These are phyloP conservation scores for Zeuzera pyrina DNA, from an alignment of 2,888 invertebrate genomes.

Conservation along the genomic window DNA sequence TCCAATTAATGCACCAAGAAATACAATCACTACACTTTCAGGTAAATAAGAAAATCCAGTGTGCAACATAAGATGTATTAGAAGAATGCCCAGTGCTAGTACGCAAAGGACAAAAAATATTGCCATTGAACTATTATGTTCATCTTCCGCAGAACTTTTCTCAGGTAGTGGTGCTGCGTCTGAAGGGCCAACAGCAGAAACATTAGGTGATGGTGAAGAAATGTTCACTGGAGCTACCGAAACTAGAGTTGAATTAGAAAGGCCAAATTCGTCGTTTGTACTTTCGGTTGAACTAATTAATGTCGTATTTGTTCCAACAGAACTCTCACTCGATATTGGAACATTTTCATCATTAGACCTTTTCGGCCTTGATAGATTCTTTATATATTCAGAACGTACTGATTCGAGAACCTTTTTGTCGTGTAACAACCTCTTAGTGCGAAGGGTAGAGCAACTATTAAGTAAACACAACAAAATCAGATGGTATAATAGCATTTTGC, in stretches of 20 bases:
- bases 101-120: conserved; percentile 98
- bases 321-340: conserved; percentile 41
- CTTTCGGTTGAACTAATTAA: conserved; percentile 39
- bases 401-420: conserved; percentile 3
- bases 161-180: conserved; percentile 88
- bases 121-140: conserved; percentile 96
- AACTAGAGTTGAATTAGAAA: conserved; percentile 41
- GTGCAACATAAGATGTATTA: conserved; percentile 95
- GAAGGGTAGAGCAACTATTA: too few relatives aligned
- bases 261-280: conserved; percentile 39
- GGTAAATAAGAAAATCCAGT: conserved; percentile 97
- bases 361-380: conserved; percentile 40
- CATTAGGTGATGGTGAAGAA: conserved; percentile 40
- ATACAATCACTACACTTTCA: conserved; percentile 97
- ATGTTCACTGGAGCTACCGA: conserved; percentile 43
- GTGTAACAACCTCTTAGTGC: too few relatives aligned
- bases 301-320: conserved; percentile 20
- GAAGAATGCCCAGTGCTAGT: conserved; percentile 91
- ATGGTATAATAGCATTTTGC: too few relatives aligned
- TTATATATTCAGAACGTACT: conserved; percentile 6
- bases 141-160: conserved; percentile 94
- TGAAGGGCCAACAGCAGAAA: conserved; percentile 72
- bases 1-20: conserved; percentile 94
- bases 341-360: conserved; percentile 31
- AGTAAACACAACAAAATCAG: too few relatives aligned